Evolutionary conservation across 2,888 invertebrate genomes (phyloP).

Genomic region (Conistra vaccinii): DNA sequence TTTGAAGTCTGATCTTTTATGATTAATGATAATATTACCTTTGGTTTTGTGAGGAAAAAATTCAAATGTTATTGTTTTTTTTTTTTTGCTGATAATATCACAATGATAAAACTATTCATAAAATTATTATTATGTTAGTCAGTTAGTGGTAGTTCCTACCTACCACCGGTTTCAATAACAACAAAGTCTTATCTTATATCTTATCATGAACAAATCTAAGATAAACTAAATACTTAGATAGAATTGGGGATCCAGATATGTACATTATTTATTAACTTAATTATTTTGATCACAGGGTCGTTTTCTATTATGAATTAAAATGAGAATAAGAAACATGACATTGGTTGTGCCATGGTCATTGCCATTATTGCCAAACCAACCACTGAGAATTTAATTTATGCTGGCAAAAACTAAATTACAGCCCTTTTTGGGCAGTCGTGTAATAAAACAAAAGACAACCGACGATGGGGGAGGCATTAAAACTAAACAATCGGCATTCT

Average conservation of each 20-base stretch:
- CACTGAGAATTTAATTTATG: neutral
- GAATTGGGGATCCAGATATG: conserved; percentile 4
- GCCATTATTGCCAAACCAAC: neutral
- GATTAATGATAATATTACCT: no score
- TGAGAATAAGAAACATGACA: neutral
- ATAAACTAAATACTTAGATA: neutral
- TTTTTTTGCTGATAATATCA: neutral
- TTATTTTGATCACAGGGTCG: neutral
- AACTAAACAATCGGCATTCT: conserved; percentile 61
- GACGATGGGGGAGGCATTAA: conserved; percentile 19
- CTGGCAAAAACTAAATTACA: neutral
- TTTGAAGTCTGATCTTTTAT: neutral
- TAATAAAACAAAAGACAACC: conserved; percentile 6
- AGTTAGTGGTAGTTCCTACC: neutral
- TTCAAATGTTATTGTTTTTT: neutral
- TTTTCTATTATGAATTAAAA: conserved; percentile 18
- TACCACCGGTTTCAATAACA: neutral
- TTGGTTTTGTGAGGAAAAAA: neutral
- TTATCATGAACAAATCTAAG: conserved; percentile 12
- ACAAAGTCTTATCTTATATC: neutral
- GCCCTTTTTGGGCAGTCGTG: no score
- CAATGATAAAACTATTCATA: neutral
- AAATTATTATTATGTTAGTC: neutral
- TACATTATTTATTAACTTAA: neutral
- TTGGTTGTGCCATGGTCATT: neutral